Percentiles rank a stretch among this genome's conserved stretches.
phyloP scores from a whole-genome alignment of 2,888 invertebrate species.

The Drosophila bunnanda region DNA sequence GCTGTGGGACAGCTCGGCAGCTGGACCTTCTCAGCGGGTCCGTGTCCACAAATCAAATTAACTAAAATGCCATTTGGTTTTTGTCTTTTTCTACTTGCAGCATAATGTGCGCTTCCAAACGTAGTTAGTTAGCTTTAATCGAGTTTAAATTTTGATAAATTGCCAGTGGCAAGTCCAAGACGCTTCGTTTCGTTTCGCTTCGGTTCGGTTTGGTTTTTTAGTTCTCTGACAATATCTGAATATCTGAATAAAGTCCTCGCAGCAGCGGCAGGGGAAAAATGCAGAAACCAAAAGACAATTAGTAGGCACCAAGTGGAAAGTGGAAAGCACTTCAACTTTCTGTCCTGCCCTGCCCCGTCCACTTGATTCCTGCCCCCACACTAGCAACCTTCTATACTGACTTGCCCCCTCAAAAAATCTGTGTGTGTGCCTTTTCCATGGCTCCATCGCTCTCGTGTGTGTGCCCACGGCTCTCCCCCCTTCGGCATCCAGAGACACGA shows the following conservation, averaged over 20 bases:
- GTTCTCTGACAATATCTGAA: conserved; percentile 31
- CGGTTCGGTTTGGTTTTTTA: conserved; percentile 28
- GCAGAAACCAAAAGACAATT: conserved; percentile 80
- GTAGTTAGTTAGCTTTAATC: conserved; percentile 69
- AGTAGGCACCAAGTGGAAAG: conserved; percentile 70
- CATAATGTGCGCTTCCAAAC: conserved; percentile 82
- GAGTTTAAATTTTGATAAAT: conserved; percentile 76
- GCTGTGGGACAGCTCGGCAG: conserved; percentile 55
- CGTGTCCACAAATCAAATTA: conserved; percentile 73
- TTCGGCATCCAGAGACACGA: conserved; percentile 78
- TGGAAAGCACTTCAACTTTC: conserved; percentile 61
- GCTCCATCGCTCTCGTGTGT: conserved; percentile 14
- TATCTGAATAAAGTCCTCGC: conserved; percentile 54
- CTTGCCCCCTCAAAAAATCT: conserved; percentile 15
- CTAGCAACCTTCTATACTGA: conserved; percentile 5
- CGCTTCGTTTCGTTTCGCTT: neutral
- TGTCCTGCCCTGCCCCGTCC: conserved; percentile 20
- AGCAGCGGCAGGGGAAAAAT: conserved; percentile 56
- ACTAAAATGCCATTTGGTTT: conserved; percentile 81
- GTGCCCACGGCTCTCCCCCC: conserved; percentile 4
- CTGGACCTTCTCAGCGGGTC: conserved; percentile 38
- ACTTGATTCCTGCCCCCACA: conserved; percentile 12
- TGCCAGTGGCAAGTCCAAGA: conserved; percentile 54
- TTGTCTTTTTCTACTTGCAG: conserved; percentile 82
- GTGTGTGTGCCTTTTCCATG: conserved; percentile 23